These are phyloP conservation scores for Tretioscincus oriximinensis DNA, from an alignment of 2,113 vertebrate species.

Conservation along the genomic window DNA sequence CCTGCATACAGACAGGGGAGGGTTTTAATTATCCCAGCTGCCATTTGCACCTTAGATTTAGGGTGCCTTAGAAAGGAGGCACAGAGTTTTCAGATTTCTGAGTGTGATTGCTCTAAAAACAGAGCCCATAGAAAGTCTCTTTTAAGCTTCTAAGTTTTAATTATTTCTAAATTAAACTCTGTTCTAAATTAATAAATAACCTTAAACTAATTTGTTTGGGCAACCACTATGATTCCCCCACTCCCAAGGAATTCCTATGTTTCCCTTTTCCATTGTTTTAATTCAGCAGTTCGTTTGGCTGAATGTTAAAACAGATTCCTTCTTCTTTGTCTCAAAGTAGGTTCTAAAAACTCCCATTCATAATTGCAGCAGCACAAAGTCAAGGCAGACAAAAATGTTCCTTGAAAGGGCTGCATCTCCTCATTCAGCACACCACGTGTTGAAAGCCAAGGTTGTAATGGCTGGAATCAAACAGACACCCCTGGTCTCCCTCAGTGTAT, in stretches of 20 bases:
- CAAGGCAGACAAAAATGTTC: neutral
- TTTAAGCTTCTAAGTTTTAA: neutral
- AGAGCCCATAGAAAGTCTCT: neutral
- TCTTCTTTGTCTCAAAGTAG: neutral
- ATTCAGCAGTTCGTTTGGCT: neutral
- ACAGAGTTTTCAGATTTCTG: neutral
- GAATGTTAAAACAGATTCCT: neutral
- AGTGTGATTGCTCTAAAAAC: accelerated
- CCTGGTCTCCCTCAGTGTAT: too few species aligned
- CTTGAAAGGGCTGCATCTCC: neutral
- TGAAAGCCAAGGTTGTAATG: neutral
- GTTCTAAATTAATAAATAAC: too few species aligned
- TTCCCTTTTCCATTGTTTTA: neutral
- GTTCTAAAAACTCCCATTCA: neutral
- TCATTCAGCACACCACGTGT: neutral
- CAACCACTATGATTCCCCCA: neutral
- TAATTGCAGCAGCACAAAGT: neutral
- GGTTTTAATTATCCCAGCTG: slow-evolving; percentile 22
- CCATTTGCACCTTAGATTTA: slow-evolving; percentile 2
- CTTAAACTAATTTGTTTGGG: neutral
- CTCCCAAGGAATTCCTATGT: neutral
- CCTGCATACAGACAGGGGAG: neutral
- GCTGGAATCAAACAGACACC: too few species aligned
- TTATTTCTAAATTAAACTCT: neutral
- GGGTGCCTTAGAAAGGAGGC: neutral